Conservation (phyloP, 1,140 invertebrate species). For the Eueides isabella region DNA sequence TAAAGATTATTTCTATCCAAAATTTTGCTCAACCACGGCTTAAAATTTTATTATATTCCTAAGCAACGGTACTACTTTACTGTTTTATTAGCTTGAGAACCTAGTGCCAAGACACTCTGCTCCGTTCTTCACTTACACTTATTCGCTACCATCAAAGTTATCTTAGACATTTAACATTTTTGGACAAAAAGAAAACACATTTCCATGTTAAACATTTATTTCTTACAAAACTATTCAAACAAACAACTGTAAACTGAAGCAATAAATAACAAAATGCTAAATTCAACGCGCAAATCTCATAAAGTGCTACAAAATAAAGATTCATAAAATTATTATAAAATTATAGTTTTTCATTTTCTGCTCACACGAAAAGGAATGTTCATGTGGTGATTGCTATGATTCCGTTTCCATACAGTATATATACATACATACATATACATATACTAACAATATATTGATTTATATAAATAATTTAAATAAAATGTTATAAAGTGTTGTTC, state of each 20-base stretch:
- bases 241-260: slow-evolving; percentile 43
- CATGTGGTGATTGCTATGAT: slow-evolving; percentile 27
- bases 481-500: too few species aligned
- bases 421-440: not conserved
- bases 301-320: slow-evolving; percentile 8
- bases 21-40: too few species aligned
- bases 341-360: slow-evolving; percentile 20
- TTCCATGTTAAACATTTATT: slow-evolving; percentile 43
- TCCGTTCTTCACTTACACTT: too few species aligned
- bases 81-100: too few species aligned
- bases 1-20: too few species aligned
- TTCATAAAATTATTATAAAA: slow-evolving; percentile 28
- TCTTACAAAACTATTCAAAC: slow-evolving; percentile 48
- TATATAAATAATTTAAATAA: not conserved
- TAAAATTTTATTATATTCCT: too few species aligned
- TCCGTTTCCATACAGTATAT: slow-evolving; percentile 9
- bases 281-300: slow-evolving; percentile 14
- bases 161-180: too few species aligned
- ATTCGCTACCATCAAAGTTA: too few species aligned
- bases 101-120: too few species aligned
- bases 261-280: slow-evolving; percentile 52
- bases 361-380: slow-evolving; percentile 53
- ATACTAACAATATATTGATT: too few species aligned
- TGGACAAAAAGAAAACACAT: too few species aligned
- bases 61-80: too few species aligned